phyloP scores from a whole-genome alignment of 2,797 vertebrate species.

The Tokudaia tokunoshimensis region DNA sequence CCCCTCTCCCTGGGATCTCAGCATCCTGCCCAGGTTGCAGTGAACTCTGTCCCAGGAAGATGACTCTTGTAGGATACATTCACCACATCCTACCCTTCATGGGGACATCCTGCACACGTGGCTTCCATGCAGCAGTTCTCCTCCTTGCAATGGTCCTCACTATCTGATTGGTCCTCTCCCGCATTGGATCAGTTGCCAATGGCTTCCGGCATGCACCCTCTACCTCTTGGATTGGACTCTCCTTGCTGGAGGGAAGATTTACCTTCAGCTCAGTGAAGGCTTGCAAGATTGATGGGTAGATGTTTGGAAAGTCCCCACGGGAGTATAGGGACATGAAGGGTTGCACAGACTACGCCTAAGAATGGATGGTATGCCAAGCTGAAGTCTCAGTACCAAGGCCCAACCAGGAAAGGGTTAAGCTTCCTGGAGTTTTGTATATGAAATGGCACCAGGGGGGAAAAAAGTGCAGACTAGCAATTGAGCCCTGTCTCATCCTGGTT shows the following conservation, averaged over 20 bases:
- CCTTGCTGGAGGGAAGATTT: background rate
- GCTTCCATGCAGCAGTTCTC: accelerated
- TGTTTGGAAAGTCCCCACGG: background rate
- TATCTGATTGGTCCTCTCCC: background rate
- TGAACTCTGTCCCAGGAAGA: background rate
- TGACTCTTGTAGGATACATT: background rate
- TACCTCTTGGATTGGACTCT: background rate
- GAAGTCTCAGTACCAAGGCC: background rate
- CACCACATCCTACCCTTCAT: background rate
- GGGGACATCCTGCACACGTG: background rate
- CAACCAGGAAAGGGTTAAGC: slow-evolving; percentile 84
- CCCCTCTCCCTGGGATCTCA: background rate
- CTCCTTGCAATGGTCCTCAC: background rate
- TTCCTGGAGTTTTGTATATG: slow-evolving; percentile 76
- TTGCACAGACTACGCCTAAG: background rate
- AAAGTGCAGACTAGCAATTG: slow-evolving; percentile 89
- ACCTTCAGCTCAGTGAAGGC: background rate
- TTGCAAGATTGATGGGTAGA: background rate
- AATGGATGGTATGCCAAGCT: background rate
- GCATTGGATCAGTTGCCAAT: background rate
- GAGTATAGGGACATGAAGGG: background rate
- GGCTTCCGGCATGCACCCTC: background rate
- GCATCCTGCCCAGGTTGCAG: background rate
- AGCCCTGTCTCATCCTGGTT: slow-evolving; percentile 88
- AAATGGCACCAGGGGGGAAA: slow-evolving; percentile 81